Percentiles rank a stretch among this genome's conserved stretches.
phyloP scores from a whole-genome alignment of 1,140 invertebrate genomes.

The Scaptomyza pallida region DNA sequence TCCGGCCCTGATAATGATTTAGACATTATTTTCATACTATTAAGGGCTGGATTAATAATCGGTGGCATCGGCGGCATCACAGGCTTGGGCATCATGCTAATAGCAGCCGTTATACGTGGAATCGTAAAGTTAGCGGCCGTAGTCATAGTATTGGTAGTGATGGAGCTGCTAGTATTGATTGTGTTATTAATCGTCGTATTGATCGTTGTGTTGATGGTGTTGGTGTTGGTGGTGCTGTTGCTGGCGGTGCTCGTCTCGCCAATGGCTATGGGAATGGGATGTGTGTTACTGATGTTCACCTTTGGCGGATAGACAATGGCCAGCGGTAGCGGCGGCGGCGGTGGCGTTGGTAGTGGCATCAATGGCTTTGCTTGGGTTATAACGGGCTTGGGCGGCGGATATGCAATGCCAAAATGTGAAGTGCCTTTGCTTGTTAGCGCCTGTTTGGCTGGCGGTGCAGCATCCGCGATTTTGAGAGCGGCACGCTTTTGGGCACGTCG shows the following conservation, averaged over 20 bases:
- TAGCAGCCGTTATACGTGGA: constrained; percentile 21
- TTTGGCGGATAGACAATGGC: constrained; percentile 59
- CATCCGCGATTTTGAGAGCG: background rate
- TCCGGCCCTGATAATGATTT: background rate
- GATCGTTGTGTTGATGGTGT: background rate
- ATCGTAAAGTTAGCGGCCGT: constrained; percentile 13
- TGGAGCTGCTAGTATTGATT: background rate
- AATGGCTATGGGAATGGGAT: too few species aligned
- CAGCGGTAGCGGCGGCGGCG: constrained; percentile 33
- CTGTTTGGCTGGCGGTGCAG: background rate
- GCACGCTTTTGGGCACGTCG: background rate
- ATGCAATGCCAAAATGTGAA: background rate
- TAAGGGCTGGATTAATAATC: too few species aligned
- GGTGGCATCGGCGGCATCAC: background rate
- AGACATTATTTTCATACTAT: too few species aligned
- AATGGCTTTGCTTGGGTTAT: background rate
- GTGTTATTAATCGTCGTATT: too few species aligned
- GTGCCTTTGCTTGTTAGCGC: background rate
- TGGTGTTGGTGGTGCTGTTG: too few species aligned
- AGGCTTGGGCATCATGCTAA: constrained; percentile 10
- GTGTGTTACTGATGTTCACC: too few species aligned
- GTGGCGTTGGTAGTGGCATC: background rate
- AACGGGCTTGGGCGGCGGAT: background rate
- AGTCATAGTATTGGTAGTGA: too few species aligned
- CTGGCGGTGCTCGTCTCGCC: too few species aligned